phyloP scores from a whole-genome alignment of 2,113 vertebrate species.

The Phalacrocorax brasilianus region DNA sequence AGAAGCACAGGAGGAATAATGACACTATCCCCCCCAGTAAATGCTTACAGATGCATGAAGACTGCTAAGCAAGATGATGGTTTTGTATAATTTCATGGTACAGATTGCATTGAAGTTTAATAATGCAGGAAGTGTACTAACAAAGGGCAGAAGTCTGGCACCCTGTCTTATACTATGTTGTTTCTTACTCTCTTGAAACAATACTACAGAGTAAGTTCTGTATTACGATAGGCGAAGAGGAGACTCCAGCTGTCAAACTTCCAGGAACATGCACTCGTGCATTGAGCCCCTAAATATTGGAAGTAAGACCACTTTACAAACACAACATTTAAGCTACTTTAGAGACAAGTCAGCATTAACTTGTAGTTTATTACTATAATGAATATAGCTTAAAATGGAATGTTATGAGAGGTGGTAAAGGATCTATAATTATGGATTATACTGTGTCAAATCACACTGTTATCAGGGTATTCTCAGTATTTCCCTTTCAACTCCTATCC shows the following conservation, averaged over 20 bases:
- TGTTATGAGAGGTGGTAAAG: not conserved
- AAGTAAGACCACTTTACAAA: not conserved
- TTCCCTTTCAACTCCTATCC: not conserved
- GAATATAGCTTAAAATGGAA: not conserved
- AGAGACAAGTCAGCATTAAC: not conserved
- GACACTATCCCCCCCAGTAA: accelerated
- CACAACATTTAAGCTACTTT: not conserved
- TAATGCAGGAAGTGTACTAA: not conserved
- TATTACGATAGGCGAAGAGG: not conserved
- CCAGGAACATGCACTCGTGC: not conserved
- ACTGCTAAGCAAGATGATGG: not conserved
- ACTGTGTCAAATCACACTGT: not conserved
- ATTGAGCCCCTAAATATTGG: not conserved
- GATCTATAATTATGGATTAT: conserved; percentile 9
- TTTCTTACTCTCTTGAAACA: not conserved
- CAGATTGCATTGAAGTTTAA: not conserved
- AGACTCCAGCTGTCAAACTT: not conserved
- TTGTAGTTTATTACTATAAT: not conserved
- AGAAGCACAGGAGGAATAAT: not conserved
- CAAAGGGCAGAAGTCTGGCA: not conserved
- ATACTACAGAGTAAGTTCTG: not conserved
- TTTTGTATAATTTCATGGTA: not conserved
- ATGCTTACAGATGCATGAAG: not conserved
- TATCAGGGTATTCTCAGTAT: not conserved
- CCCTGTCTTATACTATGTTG: not conserved